phyloP scores from a whole-genome alignment of 1,140 invertebrate genomes.

The Ceratina calcarata region DNA sequence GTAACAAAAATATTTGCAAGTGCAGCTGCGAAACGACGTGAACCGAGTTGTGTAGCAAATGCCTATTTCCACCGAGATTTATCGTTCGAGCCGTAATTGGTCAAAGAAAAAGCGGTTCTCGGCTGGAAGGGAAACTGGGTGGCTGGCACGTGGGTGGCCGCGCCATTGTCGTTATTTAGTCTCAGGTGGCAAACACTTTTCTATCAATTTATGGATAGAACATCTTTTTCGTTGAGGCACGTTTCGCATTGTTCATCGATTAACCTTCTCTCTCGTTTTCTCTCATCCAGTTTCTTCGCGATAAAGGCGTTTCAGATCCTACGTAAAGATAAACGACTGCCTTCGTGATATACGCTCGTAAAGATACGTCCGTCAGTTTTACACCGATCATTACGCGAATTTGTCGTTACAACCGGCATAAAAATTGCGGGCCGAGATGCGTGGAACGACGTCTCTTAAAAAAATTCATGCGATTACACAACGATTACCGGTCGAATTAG shows the following conservation, averaged over 20 bases:
- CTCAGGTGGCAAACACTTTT: not conserved
- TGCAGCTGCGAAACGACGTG: not conserved
- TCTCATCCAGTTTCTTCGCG: not conserved
- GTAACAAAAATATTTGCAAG: constrained; percentile 16
- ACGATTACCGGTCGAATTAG: constrained; percentile 20
- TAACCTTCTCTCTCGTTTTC: not conserved
- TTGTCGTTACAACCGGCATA: constrained; percentile 5
- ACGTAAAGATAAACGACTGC: not conserved
- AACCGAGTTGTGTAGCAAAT: constrained; percentile 10
- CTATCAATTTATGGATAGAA: too few species aligned
- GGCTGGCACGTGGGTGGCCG: constrained; percentile 36
- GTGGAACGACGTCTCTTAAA: not conserved
- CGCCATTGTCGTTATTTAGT: not conserved
- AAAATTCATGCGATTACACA: not conserved
- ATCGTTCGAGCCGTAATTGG: constrained; percentile 42
- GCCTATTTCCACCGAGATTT: constrained; percentile 27
- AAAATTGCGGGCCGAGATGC: not conserved
- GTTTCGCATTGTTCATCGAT: not conserved
- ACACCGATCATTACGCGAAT: constrained; percentile 20
- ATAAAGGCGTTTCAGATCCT: not conserved
- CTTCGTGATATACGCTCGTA: not conserved
- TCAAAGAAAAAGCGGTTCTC: constrained; percentile 25
- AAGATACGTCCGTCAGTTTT: not conserved
- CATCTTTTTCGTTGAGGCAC: too few species aligned
- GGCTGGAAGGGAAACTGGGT: constrained; percentile 22